Evolutionary conservation across 2,797 vertebrate genomes (phyloP).

Genomic region (Betta splendens): DNA sequence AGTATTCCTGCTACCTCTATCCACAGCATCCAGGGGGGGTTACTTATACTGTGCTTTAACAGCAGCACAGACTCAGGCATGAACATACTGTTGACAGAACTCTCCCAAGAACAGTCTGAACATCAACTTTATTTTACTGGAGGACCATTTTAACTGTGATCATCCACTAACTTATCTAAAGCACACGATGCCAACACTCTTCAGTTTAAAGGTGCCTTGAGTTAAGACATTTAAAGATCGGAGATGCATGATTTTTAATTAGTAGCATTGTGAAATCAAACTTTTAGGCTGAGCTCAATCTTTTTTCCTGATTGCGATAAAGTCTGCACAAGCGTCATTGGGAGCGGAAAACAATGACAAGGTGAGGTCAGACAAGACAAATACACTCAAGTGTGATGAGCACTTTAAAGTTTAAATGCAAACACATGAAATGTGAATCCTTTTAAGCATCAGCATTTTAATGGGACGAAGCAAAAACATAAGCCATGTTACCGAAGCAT

Average conservation of each 20-base stretch:
- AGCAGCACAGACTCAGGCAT: no score
- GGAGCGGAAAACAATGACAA: not conserved
- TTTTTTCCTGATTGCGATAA: not conserved
- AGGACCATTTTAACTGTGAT: no score
- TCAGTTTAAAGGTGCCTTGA: no score
- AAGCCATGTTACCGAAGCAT: conserved; percentile 73
- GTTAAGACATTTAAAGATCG: no score
- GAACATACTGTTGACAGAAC: no score
- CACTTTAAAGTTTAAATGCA: conserved; percentile 27
- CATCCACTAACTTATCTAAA: no score
- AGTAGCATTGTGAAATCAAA: not conserved
- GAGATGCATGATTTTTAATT: no score
- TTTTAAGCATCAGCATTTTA: conserved; percentile 79
- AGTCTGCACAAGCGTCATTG: not conserved
- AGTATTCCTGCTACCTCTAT: not conserved
- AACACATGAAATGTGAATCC: conserved; percentile 38
- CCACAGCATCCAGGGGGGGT: no score
- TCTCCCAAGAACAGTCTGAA: no score
- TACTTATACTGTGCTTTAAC: no score
- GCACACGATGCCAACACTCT: no score
- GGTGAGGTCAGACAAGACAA: not conserved
- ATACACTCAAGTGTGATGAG: not conserved
- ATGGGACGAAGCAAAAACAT: conserved; percentile 81
- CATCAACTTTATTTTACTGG: no score
- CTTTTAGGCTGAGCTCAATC: not conserved